A percentile compares a stretch with the other conserved stretches of the same genome.
Conservation (phyloP, 2,113 vertebrate species). For the Hyperoodon ampullatus region DNA sequence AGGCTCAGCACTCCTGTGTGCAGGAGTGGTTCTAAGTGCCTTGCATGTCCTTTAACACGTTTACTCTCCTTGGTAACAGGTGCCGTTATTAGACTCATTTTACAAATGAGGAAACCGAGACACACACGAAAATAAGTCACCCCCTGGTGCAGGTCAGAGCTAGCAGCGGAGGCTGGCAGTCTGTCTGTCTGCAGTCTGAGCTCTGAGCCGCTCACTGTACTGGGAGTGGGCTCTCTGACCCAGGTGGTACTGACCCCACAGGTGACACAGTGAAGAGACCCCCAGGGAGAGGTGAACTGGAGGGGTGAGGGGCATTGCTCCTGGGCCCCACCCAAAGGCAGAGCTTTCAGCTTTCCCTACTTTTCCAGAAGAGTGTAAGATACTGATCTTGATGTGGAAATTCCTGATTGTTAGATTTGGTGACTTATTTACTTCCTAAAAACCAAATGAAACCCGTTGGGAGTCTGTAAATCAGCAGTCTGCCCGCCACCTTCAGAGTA, state of each 20-base stretch:
- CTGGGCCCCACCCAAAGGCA: not conserved
- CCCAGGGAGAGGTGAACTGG: not conserved
- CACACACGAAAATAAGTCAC: not conserved
- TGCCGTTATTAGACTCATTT: not conserved
- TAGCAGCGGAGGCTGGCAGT: not conserved
- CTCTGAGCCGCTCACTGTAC: not conserved
- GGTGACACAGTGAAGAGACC: too few species aligned
- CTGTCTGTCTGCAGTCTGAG: not conserved
- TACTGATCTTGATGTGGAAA: not conserved
- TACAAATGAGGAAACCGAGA: not conserved
- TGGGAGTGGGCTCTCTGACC: not conserved
- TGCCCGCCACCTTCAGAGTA: not conserved
- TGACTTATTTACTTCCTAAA: not conserved
- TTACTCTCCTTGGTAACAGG: accelerated
- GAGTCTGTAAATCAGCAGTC: not conserved
- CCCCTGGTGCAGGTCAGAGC: not conserved
- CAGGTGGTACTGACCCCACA: not conserved
- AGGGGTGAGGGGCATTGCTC: accelerated
- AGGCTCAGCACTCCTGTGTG: accelerated
- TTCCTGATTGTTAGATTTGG: not conserved
- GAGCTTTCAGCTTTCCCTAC: not conserved
- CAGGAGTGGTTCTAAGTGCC: not conserved
- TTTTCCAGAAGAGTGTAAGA: not conserved
- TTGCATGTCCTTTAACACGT: not conserved
- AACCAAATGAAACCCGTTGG: not conserved